Conservation (phyloP, 92 coral and sea anemone species). For the Porites cylindrica region DNA sequence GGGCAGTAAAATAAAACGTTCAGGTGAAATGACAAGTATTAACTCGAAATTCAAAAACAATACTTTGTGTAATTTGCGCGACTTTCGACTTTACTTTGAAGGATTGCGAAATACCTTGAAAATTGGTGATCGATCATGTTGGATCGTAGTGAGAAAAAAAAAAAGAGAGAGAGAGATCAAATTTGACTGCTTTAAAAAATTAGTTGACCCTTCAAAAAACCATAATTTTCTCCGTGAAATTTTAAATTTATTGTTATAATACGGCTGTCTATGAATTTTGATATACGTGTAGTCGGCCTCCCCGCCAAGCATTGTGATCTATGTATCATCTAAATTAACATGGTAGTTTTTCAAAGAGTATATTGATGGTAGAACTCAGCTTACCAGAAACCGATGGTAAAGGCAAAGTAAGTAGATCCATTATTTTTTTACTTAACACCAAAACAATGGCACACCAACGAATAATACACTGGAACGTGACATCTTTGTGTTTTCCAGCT, state of each 20-base stretch:
- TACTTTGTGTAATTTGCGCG: neutral
- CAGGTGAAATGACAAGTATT: conserved; percentile 1
- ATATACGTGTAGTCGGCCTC: too few relatives aligned
- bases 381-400: neutral
- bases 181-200: too few relatives aligned
- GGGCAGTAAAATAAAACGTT: conserved; percentile 15
- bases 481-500: neutral
- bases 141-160: too few relatives aligned
- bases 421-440: neutral
- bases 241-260: too few relatives aligned
- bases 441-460: conserved; percentile 36
- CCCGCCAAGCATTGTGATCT: too few relatives aligned
- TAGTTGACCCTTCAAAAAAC: too few relatives aligned
- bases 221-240: too few relatives aligned
- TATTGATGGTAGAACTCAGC: conserved; percentile 13
- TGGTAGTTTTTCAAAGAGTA: neutral
- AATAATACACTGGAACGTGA: conserved; percentile 17
- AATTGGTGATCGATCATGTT: neutral
- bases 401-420: neutral
- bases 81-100: neutral
- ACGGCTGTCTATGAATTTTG: too few relatives aligned
- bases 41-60: neutral
- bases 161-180: neutral
- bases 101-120: neutral
- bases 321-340: neutral